Evolutionary conservation across 2,888 invertebrate genomes (phyloP), one percentile per base, ranked within the genome.

Genomic region (Rhamnusium bicolor): DNA sequence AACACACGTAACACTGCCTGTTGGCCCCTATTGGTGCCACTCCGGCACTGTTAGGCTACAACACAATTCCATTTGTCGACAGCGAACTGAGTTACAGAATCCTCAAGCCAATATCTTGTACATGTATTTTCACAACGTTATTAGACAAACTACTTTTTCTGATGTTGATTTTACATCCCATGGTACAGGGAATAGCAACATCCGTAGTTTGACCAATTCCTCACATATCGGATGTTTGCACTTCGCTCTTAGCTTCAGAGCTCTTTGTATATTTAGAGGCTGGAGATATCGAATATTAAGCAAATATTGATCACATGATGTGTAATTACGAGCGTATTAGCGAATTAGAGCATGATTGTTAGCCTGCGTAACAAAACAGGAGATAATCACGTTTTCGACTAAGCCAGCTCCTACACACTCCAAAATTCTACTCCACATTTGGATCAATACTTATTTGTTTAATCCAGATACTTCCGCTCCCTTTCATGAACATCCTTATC

Each of bases 251-350:
- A 32, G 40, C 40, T 40, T 5, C 10, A 12, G 18, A 49, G 18
- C 16, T 16, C 18, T 19, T 18, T 51, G 18, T 19, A 12, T 18
- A 51, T 51, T 19, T 19, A 18, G 51, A 19, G 51, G 19, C 54
- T 54, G 54, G 54, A 19, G 19, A 24, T 54, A 54, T 54, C 24
- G 54, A 54, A 54, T 54, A 54, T 54, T 54, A 54, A 27, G 21
- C 54, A 54, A 54, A 54, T 54, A 54, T 54, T 54, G 54, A 54
- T 54, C 24, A 54, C 21, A 54, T 54, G 24, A 54, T 24, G 54
- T 24, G 24, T 54, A 54, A 54, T 54, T 54, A 54, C 21, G 19
- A 24, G 14, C 2, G 24, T 54, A 54, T 54, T 54, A 54, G 54
- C 19, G 54, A 54, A 54, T 14, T 54, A 27, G 54, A 12, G 54